Base-by-base conservation (phyloP, 2,113 vertebrate genomes). In the Pantherophis guttatus region DNA sequence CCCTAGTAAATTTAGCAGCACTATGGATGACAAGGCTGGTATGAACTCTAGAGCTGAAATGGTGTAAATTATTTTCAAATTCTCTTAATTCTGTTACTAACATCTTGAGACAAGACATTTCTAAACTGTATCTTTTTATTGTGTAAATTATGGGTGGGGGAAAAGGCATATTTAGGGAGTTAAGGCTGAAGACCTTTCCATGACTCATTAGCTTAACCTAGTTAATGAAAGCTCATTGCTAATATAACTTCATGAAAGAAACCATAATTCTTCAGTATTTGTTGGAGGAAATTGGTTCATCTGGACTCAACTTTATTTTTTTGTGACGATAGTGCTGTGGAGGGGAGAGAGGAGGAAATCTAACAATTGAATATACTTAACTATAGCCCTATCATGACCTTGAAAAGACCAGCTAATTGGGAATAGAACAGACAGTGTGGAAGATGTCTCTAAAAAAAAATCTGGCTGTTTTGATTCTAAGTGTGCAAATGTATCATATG, bases 1-100 rank as follows among this genome's bases (percentile, higher is more conserved):
- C 65, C 29, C 50, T 54, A 54, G 89, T 65, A 81, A 90, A 86
- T 86, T 93, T 90, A 93, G 88, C 29, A 90, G 24, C 50, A 81
- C 12, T 59, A 54, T 65, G 29, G 10, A 53, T 17, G 53, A 52
- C 29, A 53, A 52, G 55, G 59, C n/a, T 5, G 26, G 44, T 62
- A 21, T 11, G 8, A n/a, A 53, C 10, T 33, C 24, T 17, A 55
- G 33, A 70, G 53, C n/a, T 54, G 19, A 70, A 88, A 33, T 39
- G 50, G n/a, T 24, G 17, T 81, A 44, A 44, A 81, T 39, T 44
- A 81, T 81, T 44, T 81, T 21, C 17, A 44, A 44, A 81, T 81
- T 21, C 75, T 44, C 75, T 81, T 81, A 44, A 39, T 81, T 81
- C 75, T 81, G 17, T 81, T 44, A 33, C 19, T 81, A 44, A 44